Percentiles rank a stretch among this genome's conserved stretches.
phyloP scores from a whole-genome alignment of 2,888 invertebrate species.

The Apotomis capreana region DNA sequence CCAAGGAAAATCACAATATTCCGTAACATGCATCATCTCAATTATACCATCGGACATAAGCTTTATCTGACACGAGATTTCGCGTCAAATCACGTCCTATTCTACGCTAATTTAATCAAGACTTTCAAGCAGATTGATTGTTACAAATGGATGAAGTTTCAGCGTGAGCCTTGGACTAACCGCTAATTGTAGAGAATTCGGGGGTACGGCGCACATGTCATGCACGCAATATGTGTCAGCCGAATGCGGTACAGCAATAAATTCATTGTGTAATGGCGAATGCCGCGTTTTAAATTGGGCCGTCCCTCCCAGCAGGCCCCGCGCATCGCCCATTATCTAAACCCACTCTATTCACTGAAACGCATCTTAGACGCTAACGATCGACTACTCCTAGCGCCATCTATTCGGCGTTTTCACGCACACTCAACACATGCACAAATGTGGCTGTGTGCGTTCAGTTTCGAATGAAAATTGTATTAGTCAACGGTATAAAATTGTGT shows the following conservation, averaged over 20 bases:
- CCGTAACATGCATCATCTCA: constrained; percentile 48
- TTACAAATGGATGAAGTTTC: constrained; percentile 42
- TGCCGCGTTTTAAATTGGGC: constrained; percentile 75
- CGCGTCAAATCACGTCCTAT: constrained; percentile 27
- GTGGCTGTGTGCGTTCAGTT: constrained; percentile 40
- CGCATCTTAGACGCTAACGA: constrained; percentile 57
- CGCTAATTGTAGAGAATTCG: constrained; percentile 61
- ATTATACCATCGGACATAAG: constrained; percentile 44
- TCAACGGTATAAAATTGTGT: constrained; percentile 55
- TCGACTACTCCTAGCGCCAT: constrained; percentile 51
- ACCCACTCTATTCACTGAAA: constrained; percentile 66
- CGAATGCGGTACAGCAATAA: constrained; percentile 71
- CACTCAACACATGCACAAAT: constrained; percentile 33
- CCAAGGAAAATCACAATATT: constrained; percentile 55
- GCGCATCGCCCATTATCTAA: constrained; percentile 70
- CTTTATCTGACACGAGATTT: constrained; percentile 22
- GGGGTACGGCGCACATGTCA: constrained; percentile 61
- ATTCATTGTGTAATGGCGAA: constrained; percentile 79
- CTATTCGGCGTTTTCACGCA: constrained; percentile 46
- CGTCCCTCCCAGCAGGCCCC: constrained; percentile 79
- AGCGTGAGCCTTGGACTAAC: constrained; percentile 44
- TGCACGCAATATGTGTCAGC: constrained; percentile 76
- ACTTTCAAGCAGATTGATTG: constrained; percentile 37
- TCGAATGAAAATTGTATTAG: constrained; percentile 44
- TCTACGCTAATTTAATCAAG: constrained; percentile 34